These are phyloP conservation scores for Syngnathoides biaculeatus DNA, from an alignment of 2,113 vertebrate genomes.

Conservation along the genomic window DNA sequence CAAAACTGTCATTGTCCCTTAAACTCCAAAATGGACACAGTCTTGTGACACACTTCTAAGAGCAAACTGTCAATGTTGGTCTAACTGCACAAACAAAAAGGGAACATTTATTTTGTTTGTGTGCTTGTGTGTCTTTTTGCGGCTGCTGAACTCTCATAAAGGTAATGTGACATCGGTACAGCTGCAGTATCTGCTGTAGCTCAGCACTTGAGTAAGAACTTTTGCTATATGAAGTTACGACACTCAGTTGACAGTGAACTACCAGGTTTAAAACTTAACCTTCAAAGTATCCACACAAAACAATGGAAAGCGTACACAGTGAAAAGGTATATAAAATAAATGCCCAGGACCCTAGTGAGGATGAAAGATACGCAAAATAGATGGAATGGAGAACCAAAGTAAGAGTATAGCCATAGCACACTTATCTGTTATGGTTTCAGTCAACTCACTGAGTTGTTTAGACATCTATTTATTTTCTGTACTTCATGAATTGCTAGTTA, in stretches of 20 bases:
- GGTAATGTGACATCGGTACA: slow-evolving; percentile 50
- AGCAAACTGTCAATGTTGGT: slow-evolving; percentile 48
- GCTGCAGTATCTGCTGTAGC: too few species aligned
- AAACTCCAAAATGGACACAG: slow-evolving; percentile 29
- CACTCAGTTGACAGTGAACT: slow-evolving; percentile 21
- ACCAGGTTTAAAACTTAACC: slow-evolving; percentile 39
- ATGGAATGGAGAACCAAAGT: background rate
- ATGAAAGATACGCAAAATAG: too few species aligned
- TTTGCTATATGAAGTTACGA: slow-evolving; percentile 53
- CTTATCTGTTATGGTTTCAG: background rate
- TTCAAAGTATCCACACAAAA: background rate
- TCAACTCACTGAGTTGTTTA: background rate
- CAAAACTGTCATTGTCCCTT: slow-evolving; percentile 15
- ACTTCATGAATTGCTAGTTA: background rate
- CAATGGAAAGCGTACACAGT: background rate
- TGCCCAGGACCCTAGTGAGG: too few species aligned
- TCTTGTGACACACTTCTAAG: slow-evolving; percentile 18
- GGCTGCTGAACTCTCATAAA: slow-evolving; percentile 18
- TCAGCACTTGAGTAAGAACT: slow-evolving; percentile 38
- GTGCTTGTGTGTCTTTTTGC: slow-evolving; percentile 1
- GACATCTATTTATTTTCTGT: background rate
- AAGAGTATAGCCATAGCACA: background rate
- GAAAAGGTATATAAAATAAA: background rate
- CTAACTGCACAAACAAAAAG: slow-evolving; percentile 42
- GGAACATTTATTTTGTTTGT: slow-evolving; percentile 3